A percentile compares a stretch with the other conserved stretches of the same genome.
Evolutionary conservation across 2,113 vertebrate species (phyloP).

Genomic region (Rhizomys pruinosus): DNA sequence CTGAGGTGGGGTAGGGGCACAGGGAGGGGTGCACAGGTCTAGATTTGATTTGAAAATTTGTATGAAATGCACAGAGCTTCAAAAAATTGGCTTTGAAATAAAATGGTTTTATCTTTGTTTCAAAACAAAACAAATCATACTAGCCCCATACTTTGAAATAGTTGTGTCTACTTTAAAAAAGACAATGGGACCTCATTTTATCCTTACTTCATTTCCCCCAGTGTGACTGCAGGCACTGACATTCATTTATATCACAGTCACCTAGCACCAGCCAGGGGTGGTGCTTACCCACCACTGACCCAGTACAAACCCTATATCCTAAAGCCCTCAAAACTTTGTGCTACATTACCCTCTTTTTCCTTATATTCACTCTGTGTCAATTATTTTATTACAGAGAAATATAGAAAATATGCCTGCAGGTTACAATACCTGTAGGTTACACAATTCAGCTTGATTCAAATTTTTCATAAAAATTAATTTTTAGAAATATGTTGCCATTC

Average conservation of each 20-base stretch:
- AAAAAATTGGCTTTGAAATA: too few relatives aligned
- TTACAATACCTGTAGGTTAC: background rate
- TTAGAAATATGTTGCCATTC: background rate
- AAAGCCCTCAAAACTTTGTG: background rate
- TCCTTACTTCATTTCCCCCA: too few relatives aligned
- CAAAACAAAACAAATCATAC: too few relatives aligned
- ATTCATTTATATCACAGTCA: rapidly evolving
- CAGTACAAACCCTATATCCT: rapidly evolving
- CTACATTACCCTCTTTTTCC: background rate
- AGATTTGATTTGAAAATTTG: too few relatives aligned
- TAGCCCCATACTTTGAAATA: background rate
- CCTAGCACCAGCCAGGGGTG: background rate
- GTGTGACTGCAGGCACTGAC: background rate
- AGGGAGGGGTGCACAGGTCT: too few relatives aligned
- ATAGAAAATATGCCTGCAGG: too few relatives aligned
- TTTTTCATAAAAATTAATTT: background rate
- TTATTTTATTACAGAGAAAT: background rate
- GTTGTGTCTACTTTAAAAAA: too few relatives aligned
- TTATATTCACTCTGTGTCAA: background rate
- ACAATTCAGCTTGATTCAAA: constrained; percentile 38
- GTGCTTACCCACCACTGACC: background rate
- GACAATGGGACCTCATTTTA: too few relatives aligned
- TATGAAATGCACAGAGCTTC: too few relatives aligned
- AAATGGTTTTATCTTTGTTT: too few relatives aligned
- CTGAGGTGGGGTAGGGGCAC: too few relatives aligned